Evolutionary conservation across 2,888 invertebrate species (phyloP), one percentile per base, ranked within the genome.

Genomic region (Agrypnus murinus): DNA sequence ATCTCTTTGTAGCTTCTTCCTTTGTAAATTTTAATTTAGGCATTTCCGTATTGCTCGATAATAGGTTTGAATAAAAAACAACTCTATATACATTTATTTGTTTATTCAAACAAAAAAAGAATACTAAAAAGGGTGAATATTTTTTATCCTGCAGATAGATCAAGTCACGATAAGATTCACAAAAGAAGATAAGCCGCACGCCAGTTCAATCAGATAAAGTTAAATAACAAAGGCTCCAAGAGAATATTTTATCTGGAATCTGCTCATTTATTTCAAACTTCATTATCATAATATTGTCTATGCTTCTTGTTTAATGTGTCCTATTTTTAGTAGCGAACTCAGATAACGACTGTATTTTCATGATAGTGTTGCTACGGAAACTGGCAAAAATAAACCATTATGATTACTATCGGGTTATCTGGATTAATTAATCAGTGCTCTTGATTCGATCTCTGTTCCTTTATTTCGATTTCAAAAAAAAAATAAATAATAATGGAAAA

Each of bases 171-270:
- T 75, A 73, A 75, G 74, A 75, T 75, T 71, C 72, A 73, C 65
- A 74, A 69, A 64, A 66, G 46, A 46, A 69, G 76, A 76, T 76
- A 76, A 75, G 62, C 68, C 48, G 69, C 78, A 75, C 75, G 78
- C 74, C 78, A 77, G 76, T 71, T 74, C 71, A 69, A 79, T 79
- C 78, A 76, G 78, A 79, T 79, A 79, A 76, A 57, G 48, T 60
- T 69, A 71, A 72, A 75, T 74, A 76, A 77, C 76, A 77, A 78
- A 77, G 77, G 72, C 75, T 70, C 68, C 73, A 69, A 25, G 74
- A 69, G 75, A 70, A 70, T 70, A 71, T 73, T 72, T 74, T 77
- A 77, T 77, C 77, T 76, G 57, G 68, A 70, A 77, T 77, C 77
- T 76, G 69, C 75, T 76, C 75, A 76, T 77, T 76, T 76, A 76